Evolutionary conservation across 1,140 invertebrate genomes (phyloP).

Genomic region (Drosophila truncata): DNA sequence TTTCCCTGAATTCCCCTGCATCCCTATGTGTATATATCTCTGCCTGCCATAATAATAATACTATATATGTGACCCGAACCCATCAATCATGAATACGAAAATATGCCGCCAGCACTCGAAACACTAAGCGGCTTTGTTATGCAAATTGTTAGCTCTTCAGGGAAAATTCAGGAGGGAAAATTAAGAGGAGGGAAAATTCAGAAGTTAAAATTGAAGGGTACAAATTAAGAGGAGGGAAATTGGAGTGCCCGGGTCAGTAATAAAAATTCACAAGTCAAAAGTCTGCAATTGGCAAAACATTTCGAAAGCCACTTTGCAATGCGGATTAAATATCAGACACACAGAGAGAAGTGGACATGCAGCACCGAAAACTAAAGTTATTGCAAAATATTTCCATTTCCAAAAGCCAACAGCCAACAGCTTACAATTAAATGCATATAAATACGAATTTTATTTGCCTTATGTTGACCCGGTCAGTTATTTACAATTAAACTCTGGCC

Average conservation of each 20-base stretch:
- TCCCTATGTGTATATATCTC: slow-evolving; percentile 6
- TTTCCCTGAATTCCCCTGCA: no score
- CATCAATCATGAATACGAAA: slow-evolving; percentile 66
- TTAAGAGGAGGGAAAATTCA: slow-evolving; percentile 5
- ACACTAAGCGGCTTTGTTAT: slow-evolving; percentile 66
- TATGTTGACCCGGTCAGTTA: slow-evolving; percentile 36
- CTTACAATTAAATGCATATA: slow-evolving; percentile 32
- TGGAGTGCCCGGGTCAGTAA: slow-evolving; percentile 6
- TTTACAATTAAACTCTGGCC: slow-evolving; percentile 51
- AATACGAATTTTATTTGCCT: slow-evolving; percentile 25
- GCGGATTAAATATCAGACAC: slow-evolving; percentile 58
- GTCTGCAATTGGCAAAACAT: slow-evolving; percentile 71
- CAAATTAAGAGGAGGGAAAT: slow-evolving; percentile 9
- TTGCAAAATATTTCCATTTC: slow-evolving; percentile 60
- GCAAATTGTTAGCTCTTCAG: slow-evolving; percentile 50
- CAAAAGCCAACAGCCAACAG: background rate
- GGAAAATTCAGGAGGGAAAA: slow-evolving; percentile 8
- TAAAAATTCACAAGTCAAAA: slow-evolving; percentile 58
- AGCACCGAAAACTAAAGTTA: slow-evolving; percentile 63
- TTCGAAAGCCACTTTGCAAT: slow-evolving; percentile 63
- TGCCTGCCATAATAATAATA: slow-evolving; percentile 5
- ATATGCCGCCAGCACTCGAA: slow-evolving; percentile 44
- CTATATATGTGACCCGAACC: slow-evolving; percentile 9
- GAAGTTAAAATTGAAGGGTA: background rate
- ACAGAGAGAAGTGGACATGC: slow-evolving; percentile 15